Conservation (phyloP, 2,888 invertebrate species). For the Andrena minutula region DNA sequence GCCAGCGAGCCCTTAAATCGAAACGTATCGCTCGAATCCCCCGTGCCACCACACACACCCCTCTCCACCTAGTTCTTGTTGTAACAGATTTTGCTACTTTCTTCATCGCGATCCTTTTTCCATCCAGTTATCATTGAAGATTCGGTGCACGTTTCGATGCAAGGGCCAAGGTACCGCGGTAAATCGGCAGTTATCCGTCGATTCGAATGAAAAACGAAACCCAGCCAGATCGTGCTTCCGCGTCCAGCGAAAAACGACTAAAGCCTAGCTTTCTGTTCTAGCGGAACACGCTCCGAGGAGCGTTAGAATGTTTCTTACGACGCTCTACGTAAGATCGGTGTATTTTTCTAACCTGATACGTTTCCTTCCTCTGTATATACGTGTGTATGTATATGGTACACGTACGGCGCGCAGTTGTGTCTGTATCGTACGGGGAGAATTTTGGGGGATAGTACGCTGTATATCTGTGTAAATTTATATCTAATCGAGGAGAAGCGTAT, state of each 20-base stretch:
- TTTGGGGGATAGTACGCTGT: constrained; percentile 48
- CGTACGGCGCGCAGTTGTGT: constrained; percentile 20
- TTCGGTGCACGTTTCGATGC: neutral
- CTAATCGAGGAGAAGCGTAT: constrained; percentile 50
- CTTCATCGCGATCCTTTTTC: no score
- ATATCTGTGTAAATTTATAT: constrained; percentile 66
- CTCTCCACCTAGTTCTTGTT: no score
- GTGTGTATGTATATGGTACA: constrained; percentile 42
- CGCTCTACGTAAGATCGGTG: constrained; percentile 80
- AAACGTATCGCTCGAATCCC: neutral
- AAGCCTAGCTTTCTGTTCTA: constrained; percentile 63
- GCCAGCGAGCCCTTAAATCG: neutral
- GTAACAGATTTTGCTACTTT: no score
- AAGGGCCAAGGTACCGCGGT: neutral
- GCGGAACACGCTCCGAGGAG: constrained; percentile 60
- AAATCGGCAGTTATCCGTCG: neutral
- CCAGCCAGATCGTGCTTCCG: constrained; percentile 69
- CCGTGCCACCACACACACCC: neutral
- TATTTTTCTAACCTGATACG: constrained; percentile 84
- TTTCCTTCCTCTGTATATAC: constrained; percentile 76
- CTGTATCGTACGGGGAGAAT: constrained; percentile 37
- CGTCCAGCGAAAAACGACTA: constrained; percentile 29
- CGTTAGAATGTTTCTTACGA: constrained; percentile 78
- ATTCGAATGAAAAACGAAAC: constrained; percentile 10
- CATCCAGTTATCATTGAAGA: no score